Conservation (phyloP, 2,797 vertebrate species). For the Hippopotamyrus pictus region DNA sequence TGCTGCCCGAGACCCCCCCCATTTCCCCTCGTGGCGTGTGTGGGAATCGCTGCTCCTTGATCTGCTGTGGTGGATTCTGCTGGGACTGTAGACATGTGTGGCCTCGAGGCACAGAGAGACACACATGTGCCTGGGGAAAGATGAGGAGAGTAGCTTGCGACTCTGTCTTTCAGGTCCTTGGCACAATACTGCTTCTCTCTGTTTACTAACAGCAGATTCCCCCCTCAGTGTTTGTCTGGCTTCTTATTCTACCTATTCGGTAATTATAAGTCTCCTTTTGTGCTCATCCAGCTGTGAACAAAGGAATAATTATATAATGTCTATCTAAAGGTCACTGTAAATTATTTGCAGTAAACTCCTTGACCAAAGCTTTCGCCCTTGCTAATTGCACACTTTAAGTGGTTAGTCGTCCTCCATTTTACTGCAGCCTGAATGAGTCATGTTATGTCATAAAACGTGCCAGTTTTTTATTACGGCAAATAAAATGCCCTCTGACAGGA, state of each 20-base stretch:
- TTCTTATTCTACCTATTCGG: neutral
- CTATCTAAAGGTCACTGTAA: neutral
- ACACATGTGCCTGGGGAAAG: neutral
- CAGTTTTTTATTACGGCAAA: neutral
- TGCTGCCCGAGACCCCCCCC: neutral
- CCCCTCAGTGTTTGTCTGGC: neutral
- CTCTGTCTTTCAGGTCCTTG: neutral
- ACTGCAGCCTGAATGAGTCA: neutral
- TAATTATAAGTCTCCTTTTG: neutral
- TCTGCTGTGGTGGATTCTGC: neutral
- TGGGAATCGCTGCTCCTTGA: neutral
- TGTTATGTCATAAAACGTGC: neutral
- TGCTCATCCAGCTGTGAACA: neutral
- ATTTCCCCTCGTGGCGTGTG: neutral
- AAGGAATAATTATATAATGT: neutral
- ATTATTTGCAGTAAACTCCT: constrained; percentile 7
- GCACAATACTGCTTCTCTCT: neutral
- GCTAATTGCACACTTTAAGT: neutral
- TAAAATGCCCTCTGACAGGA: neutral
- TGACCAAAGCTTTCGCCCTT: neutral
- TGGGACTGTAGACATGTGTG: neutral
- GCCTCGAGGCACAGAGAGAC: neutral
- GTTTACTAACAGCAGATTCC: neutral
- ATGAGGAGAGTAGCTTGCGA: neutral
- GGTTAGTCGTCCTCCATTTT: neutral